Percentiles rank a stretch among this genome's conserved stretches.
Evolutionary conservation across 2,888 invertebrate species (phyloP).

Genomic region (Apamea monoglypha): DNA sequence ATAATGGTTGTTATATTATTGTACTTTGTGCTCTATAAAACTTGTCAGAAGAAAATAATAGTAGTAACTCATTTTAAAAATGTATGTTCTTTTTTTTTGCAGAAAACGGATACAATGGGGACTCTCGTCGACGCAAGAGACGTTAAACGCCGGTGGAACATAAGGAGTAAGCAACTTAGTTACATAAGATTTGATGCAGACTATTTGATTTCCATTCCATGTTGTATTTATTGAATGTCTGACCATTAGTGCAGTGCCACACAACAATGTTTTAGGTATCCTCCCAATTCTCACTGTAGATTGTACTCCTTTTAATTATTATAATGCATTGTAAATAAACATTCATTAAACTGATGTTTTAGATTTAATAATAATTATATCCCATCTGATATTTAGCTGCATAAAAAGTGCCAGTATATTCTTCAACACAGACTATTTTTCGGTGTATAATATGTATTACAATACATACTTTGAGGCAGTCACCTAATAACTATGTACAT

Average conservation of each 20-base stretch:
- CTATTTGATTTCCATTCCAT: conserved; percentile 79
- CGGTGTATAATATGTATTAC: conserved; percentile 33
- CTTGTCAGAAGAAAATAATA: conserved; percentile 55
- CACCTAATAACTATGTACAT: conserved; percentile 40
- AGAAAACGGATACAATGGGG: conserved; percentile 88
- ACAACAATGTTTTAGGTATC: conserved; percentile 33
- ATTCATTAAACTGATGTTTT: conserved; percentile 37
- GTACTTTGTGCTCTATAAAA: conserved; percentile 59
- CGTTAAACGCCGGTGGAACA: conserved; percentile 76
- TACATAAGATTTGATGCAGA: conserved; percentile 63
- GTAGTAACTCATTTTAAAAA: conserved; percentile 39
- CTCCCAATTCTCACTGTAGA: conserved; percentile 34
- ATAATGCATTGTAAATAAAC: conserved; percentile 58
- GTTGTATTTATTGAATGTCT: conserved; percentile 70
- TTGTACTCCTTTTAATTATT: conserved; percentile 29
- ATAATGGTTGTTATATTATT: conserved; percentile 65
- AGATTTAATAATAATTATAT: conserved; percentile 32
- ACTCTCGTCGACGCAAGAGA: conserved; percentile 87
- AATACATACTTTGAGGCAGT: conserved; percentile 12
- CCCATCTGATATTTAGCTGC: conserved; percentile 40
- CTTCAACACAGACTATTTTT: conserved; percentile 44
- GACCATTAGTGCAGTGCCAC: conserved; percentile 55
- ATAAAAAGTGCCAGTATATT: conserved; percentile 47
- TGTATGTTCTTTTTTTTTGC: conserved; percentile 75
- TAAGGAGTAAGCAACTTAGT: conserved; percentile 55